Evolutionary conservation across 1,140 invertebrate genomes (phyloP).

Genomic region (Pteromalus puparum): DNA sequence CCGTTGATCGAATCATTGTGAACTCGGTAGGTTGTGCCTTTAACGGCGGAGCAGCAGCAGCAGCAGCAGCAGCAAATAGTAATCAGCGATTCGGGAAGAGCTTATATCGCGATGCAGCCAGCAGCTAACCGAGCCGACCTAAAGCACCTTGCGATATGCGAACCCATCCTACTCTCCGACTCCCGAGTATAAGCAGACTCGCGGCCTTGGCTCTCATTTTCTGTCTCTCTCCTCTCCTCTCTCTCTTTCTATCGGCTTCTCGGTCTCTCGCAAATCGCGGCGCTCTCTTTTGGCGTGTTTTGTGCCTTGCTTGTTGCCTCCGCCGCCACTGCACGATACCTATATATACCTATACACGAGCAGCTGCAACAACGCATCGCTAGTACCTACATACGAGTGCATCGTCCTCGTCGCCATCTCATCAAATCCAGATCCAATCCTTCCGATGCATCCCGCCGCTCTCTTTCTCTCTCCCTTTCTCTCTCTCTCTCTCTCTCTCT

Average conservation of each 20-base stretch:
- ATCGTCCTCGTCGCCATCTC: not conserved
- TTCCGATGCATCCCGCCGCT: not conserved
- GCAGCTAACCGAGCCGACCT: not conserved
- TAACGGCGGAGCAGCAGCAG: not conserved
- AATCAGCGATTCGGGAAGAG: not conserved
- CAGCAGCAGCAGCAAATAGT: not conserved
- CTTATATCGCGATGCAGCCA: not conserved
- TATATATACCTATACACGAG: not conserved
- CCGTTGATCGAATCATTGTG: not conserved
- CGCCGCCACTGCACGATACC: slow-evolving; percentile 25
- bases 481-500: not conserved
- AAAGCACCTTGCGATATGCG: not conserved
- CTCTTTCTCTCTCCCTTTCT: not conserved
- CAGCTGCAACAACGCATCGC: slow-evolving; percentile 26
- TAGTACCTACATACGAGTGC: not conserved
- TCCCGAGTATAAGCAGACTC: not conserved
- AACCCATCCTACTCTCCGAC: not conserved
- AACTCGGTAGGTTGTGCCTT: not conserved
- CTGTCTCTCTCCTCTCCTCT: slow-evolving; percentile 7
- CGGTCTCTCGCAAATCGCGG: not conserved
- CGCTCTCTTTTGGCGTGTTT: not conserved
- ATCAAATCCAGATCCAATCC: slow-evolving; percentile 4
- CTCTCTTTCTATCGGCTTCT: not conserved
- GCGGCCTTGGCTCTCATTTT: slow-evolving; percentile 42
- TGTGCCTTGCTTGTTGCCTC: slow-evolving; percentile 8